Evolutionary conservation across 2,797 vertebrate genomes (phyloP).

Genomic region (Tinamus major): DNA sequence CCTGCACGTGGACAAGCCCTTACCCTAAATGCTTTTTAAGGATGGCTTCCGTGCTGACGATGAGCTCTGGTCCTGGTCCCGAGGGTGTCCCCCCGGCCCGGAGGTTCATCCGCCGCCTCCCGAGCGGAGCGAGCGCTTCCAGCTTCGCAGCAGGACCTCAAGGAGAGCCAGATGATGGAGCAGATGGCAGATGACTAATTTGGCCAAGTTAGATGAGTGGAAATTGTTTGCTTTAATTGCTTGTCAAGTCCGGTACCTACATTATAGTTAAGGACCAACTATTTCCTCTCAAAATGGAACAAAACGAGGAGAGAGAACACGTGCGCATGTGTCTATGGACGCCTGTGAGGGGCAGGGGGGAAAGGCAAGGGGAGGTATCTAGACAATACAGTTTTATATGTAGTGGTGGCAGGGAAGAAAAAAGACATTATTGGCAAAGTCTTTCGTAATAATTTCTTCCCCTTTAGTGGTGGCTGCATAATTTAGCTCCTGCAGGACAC

Average conservation of each 20-base stretch:
- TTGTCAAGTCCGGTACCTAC: constrained; percentile 88
- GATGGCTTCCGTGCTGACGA: accelerated
- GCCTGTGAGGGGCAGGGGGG: not conserved
- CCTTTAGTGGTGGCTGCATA: not conserved
- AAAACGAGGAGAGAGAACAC: constrained; percentile 3
- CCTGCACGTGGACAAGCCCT: not conserved
- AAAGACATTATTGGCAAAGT: not conserved
- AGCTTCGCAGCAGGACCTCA: constrained; percentile 82
- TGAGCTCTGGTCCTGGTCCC: not conserved
- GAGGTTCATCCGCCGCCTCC: constrained; percentile 64
- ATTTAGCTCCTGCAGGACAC: not conserved
- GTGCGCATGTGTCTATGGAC: not conserved
- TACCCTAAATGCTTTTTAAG: not conserved
- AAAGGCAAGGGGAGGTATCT: not conserved
- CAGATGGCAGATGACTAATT: constrained; percentile 91
- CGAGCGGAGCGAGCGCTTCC: constrained; percentile 60
- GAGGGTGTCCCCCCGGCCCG: constrained; percentile 51
- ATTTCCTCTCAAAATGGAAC: constrained; percentile 63
- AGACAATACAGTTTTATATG: not conserved
- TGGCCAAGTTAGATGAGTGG: constrained; percentile 86
- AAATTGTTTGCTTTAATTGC: constrained; percentile 93
- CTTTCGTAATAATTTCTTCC: not conserved
- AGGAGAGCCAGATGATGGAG: constrained; percentile 85
- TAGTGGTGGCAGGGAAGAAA: not conserved
- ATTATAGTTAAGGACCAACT: constrained; percentile 81